Percentiles rank a stretch among this genome's conserved stretches.
These are phyloP conservation scores for Dendrophyllia cribrosa DNA, from an alignment of 64 coral and sea anemone species.

Conservation along the genomic window DNA sequence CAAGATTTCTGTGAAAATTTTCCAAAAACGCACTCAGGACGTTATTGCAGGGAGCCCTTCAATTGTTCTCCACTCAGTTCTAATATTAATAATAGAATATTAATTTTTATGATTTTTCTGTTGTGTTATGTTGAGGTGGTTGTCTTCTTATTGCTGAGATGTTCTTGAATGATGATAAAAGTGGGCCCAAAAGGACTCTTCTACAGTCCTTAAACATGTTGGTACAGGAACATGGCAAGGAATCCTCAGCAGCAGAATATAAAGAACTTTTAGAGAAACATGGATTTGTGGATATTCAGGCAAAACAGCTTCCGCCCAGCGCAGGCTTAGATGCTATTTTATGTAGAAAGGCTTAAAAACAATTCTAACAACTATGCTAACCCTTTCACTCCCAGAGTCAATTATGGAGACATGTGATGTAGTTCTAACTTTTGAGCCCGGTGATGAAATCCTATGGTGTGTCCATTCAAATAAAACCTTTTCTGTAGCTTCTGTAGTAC, in stretches of 20 bases:
- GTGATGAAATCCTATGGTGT: no score
- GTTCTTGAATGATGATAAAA: conserved; percentile 74
- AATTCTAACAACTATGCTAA: not conserved
- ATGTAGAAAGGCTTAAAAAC: conserved; percentile 17
- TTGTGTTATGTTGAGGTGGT: conserved; percentile 63
- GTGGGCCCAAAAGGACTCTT: conserved; percentile 43
- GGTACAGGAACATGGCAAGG: conserved; percentile 39
- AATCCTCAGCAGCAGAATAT: conserved; percentile 75
- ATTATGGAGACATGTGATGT: no score
- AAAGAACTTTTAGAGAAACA: conserved; percentile 67
- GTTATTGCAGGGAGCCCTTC: no score
- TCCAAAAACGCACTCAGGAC: no score
- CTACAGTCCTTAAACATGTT: conserved; percentile 59
- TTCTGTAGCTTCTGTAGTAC: no score
- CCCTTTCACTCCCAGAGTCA: no score
- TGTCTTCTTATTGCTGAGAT: conserved; percentile 74
- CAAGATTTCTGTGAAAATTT: no score
- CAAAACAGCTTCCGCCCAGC: not conserved
- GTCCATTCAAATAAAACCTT: no score
- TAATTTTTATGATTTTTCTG: not conserved
- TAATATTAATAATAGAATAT: no score
- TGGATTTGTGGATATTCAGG: conserved; percentile 75
- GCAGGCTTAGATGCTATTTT: conserved; percentile 3
- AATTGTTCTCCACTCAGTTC: no score
- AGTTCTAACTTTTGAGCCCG: no score